Evolutionary conservation across 2,797 vertebrate species (phyloP), one percentile per base, ranked within the genome.

Genomic region (Mus spretus): DNA sequence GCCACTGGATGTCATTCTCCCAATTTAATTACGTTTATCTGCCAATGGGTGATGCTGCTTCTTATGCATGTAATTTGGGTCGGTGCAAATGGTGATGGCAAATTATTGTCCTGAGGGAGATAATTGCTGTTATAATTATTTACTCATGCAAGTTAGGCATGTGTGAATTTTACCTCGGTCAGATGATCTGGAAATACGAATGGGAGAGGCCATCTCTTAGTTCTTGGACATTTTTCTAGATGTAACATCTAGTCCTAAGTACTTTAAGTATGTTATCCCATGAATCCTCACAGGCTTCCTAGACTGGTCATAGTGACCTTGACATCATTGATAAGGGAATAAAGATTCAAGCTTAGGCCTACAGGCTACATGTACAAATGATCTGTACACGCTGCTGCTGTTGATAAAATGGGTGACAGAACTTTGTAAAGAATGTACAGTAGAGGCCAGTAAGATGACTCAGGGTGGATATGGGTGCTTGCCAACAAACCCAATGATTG

Each of bases 1-100:
- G 89, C 97, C 94, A 96, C 81, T 96, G 97, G 83, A 70, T 93
- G 93, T 57, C 93, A 90, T 96, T 92, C 79, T 96, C 96, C 88
- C 88, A 59, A 82, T 92, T 96, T 97, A 96, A 98, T 97, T 93
- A 92, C 0, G 28, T 93, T 95, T 97, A 86, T 96, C 90, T 95
- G 91, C 95, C 94, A 95, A 81, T 96, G 97, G 90, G 90, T 67
- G 77, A 79, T 86, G 94, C 63, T 65, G 90, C 90, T 92, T 47
- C 75, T 93, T 90, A 77, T 57, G 90, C 65, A 2, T 94, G 95
- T 96, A 74, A 96, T 97, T 97, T 91, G n/a, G 50, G 89, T 67
- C n/a, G 88, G 89, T 92, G 85, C 89, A 89, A 93, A 95, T 94
- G 70, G 89, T 19, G 59, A 95, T 28, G 89, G 95, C 75, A 75